Percentiles rank a stretch among this genome's conserved stretches.
Evolutionary conservation across 2,888 invertebrate species (phyloP).

Genomic region (Plagiodera versicolora): DNA sequence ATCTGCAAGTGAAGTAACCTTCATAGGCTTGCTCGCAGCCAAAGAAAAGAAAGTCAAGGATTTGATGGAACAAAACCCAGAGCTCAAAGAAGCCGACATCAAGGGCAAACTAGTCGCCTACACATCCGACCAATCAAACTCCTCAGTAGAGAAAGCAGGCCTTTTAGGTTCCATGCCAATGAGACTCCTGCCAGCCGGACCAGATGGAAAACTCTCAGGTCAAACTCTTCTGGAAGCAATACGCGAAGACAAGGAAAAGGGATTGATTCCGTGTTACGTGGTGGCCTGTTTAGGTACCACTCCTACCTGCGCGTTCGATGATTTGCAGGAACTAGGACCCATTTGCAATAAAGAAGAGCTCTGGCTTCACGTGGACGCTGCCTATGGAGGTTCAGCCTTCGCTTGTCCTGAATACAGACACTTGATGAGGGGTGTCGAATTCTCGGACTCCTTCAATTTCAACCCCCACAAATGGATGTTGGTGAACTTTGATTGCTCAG

Average conservation of each 20-base stretch:
- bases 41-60: constrained; percentile 69
- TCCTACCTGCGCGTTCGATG: constrained; percentile 85
- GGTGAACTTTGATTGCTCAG: constrained; percentile 94
- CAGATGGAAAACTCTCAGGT: constrained; percentile 69
- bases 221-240: constrained; percentile 70
- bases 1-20: constrained; percentile 88
- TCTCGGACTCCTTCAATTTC: constrained; percentile 87
- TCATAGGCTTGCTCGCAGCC: constrained; percentile 80
- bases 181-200: constrained; percentile 70
- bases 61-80: constrained; percentile 61
- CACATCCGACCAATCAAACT: constrained; percentile 86
- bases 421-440: constrained; percentile 66
- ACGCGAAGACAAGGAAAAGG: constrained; percentile 73
- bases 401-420: constrained; percentile 86
- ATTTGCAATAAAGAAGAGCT: constrained; percentile 74
- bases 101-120: constrained; percentile 79
- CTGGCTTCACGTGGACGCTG: constrained; percentile 96
- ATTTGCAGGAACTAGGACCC: constrained; percentile 80
- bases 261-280: constrained; percentile 87
- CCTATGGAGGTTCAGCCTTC: constrained; percentile 92
- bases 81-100: constrained; percentile 65
- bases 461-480: constrained; percentile 97
- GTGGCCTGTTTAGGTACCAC: constrained; percentile 73
- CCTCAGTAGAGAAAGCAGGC: constrained; percentile 87
- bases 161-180: constrained; percentile 79